Conservation (phyloP, 2,797 vertebrate genomes). For the Eulemur mongoz region DNA sequence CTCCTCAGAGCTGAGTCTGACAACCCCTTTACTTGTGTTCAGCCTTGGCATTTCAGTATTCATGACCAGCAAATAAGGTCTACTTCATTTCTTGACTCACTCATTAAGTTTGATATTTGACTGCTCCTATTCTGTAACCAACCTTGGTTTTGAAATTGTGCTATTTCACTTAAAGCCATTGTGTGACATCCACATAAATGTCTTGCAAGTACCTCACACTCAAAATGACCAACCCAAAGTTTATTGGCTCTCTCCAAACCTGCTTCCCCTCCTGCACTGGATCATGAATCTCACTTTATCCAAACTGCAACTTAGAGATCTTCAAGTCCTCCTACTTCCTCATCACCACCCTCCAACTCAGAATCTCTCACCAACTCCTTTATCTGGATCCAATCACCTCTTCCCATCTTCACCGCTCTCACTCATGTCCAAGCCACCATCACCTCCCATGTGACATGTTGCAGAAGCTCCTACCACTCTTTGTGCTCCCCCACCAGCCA, state of each 20-base stretch:
- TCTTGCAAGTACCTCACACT: background rate
- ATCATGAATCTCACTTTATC: background rate
- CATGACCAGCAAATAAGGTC: background rate
- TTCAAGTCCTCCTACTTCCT: background rate
- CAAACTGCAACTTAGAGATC: background rate
- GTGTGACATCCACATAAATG: background rate
- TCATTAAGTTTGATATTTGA: background rate
- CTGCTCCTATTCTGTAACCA: background rate
- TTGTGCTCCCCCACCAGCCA: background rate
- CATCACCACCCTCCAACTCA: background rate
- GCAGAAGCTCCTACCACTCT: background rate
- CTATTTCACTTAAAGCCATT: background rate
- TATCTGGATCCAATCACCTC: background rate
- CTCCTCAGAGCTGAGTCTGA: background rate
- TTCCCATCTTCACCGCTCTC: background rate
- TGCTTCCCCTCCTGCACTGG: background rate
- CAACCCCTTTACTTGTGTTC: background rate
- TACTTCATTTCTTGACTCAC: background rate
- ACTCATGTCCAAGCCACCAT: background rate
- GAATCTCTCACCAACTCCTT: background rate
- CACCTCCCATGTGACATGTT: background rate
- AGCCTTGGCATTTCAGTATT: background rate
- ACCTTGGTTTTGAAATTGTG: background rate
- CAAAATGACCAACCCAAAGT: background rate
- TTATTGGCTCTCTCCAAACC: background rate